phyloP scores from a whole-genome alignment of 2,888 invertebrate genomes.

The Eupithecia exiguata region DNA sequence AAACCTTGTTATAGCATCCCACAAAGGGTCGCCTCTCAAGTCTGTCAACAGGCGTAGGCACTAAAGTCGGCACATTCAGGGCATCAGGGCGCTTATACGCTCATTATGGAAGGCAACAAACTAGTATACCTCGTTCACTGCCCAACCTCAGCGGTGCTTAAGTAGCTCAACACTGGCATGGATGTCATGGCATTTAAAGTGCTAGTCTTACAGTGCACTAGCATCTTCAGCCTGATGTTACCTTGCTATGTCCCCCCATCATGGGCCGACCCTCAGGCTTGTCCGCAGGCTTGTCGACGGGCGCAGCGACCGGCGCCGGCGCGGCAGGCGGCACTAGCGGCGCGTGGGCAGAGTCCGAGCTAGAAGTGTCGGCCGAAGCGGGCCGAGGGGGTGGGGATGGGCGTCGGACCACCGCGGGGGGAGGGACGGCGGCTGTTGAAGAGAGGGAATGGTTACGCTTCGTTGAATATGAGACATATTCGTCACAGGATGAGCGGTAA shows the following conservation, averaged over 20 bases:
- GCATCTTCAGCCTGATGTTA: conserved; percentile 31
- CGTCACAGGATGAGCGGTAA: background rate
- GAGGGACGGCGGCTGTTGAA: conserved; percentile 43
- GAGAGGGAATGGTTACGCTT: conserved; percentile 18
- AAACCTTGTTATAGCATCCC: too few relatives aligned
- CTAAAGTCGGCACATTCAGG: too few relatives aligned
- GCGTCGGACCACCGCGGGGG: conserved; percentile 53
- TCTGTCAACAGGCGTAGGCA: too few relatives aligned
- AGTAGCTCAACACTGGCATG: too few relatives aligned
- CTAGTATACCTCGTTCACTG: too few relatives aligned
- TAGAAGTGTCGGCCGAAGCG: conserved; percentile 83
- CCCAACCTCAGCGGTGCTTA: too few relatives aligned
- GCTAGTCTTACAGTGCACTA: too few relatives aligned
- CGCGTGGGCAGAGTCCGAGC: conserved; percentile 80
- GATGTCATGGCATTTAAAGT: too few relatives aligned
- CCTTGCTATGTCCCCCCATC: conserved; percentile 53
- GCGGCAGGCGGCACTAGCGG: conserved; percentile 63
- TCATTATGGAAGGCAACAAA: too few relatives aligned
- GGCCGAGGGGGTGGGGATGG: conserved; percentile 76
- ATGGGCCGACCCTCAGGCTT: conserved; percentile 55
- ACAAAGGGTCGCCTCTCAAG: too few relatives aligned
- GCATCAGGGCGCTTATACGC: too few relatives aligned
- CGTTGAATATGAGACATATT: background rate
- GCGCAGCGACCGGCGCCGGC: conserved; percentile 14
- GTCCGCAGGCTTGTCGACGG: conserved; percentile 50